Evolutionary conservation across 2,888 invertebrate species (phyloP).

Genomic region (Serripes groenlandicus): DNA sequence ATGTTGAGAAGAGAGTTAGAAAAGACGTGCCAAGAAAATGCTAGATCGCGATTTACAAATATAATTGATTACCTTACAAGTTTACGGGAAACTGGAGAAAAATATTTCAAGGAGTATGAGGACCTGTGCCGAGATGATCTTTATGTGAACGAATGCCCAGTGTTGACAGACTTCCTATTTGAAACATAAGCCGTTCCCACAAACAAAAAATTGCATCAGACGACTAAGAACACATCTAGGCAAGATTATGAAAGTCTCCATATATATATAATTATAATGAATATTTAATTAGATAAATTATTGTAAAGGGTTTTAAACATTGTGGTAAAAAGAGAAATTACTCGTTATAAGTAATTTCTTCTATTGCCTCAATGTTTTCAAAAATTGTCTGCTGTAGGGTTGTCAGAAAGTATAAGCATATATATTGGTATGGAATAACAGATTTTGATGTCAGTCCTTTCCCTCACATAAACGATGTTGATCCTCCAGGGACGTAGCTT

Average conservation of each 20-base stretch:
- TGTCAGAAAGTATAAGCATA: too few relatives aligned
- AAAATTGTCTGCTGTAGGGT: too few relatives aligned
- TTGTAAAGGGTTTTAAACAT: not conserved
- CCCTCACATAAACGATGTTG: too few relatives aligned
- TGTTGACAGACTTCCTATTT: conserved; percentile 50
- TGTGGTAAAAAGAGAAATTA: not conserved
- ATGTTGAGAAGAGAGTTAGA: conserved; percentile 32
- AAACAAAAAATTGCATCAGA: not conserved
- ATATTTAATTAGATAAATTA: not conserved
- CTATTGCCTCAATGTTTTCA: not conserved
- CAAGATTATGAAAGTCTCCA: not conserved
- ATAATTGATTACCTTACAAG: conserved; percentile 47
- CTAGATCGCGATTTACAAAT: conserved; percentile 42
- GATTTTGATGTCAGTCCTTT: too few relatives aligned
- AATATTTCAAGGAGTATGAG: conserved; percentile 56
- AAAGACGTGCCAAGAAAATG: not conserved
- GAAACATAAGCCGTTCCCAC: conserved; percentile 14
- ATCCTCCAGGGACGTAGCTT: too few relatives aligned
- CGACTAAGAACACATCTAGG: not conserved
- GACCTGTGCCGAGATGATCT: conserved; percentile 58
- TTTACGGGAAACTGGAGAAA: conserved; percentile 46
- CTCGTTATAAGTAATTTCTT: too few relatives aligned
- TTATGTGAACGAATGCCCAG: conserved; percentile 51
- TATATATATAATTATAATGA: not conserved
- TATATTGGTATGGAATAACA: too few relatives aligned